phyloP scores from a whole-genome alignment of 37 sponge, comb jelly and placozoan genomes.

The Aplysina aerophoba region DNA sequence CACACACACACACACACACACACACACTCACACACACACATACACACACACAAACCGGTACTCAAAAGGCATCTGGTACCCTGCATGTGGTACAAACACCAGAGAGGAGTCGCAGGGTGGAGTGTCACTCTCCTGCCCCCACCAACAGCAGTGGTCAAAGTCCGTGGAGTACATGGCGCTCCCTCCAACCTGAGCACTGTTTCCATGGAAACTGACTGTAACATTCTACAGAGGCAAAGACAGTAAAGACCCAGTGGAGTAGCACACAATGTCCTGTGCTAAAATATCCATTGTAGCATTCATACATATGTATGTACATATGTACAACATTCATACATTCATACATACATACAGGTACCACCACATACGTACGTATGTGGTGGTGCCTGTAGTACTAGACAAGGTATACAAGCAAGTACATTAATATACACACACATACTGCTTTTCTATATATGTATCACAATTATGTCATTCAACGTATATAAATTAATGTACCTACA shows the following conservation, averaged over 20 bases:
- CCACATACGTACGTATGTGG: background rate
- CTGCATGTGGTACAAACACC: no score
- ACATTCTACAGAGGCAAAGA: background rate
- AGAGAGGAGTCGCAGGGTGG: background rate
- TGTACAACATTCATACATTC: background rate
- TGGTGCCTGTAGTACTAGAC: no score
- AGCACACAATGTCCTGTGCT: background rate
- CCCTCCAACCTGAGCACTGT: background rate
- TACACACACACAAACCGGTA: background rate
- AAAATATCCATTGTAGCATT: no score
- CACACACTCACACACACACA: constrained; percentile 33
- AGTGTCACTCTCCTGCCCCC: background rate
- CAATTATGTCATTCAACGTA: no score
- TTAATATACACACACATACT: no score
- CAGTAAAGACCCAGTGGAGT: background rate
- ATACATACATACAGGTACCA: no score
- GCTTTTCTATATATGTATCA: no score
- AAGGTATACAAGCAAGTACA: no score
- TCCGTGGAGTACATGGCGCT: background rate
- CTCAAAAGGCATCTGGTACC: background rate
- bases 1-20: constrained; percentile 36
- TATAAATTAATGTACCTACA: no score
- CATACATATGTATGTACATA: no score
- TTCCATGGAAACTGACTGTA: background rate
- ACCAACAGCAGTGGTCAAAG: background rate